phyloP scores from a whole-genome alignment of 2,113 vertebrate species.

The Tragelaphus strepsiceros region DNA sequence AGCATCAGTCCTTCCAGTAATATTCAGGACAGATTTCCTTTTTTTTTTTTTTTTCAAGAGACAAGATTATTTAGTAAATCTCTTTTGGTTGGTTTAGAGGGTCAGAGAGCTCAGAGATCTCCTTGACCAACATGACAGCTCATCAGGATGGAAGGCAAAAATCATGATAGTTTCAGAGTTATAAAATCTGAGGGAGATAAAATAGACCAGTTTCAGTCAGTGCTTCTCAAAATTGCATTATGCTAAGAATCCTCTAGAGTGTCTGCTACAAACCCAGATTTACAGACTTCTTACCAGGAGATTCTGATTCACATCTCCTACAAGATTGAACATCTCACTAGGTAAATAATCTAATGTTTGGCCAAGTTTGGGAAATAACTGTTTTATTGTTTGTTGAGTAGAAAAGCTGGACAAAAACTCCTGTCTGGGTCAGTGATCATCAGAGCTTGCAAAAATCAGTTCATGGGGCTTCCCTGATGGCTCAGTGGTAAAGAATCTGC shows the following conservation, averaged over 20 bases:
- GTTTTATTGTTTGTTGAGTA: not conserved
- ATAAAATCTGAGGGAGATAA: not conserved
- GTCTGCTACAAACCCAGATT: not conserved
- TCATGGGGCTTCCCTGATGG: not conserved
- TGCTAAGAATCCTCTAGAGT: not conserved
- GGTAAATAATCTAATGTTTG: not conserved
- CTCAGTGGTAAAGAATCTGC: not conserved
- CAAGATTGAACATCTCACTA: not conserved
- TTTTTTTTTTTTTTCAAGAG: not conserved
- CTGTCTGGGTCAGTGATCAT: not conserved
- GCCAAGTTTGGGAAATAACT: not conserved
- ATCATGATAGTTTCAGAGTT: not conserved
- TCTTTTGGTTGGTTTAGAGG: not conserved
- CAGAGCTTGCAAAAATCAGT: not conserved
- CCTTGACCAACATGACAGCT: not conserved
- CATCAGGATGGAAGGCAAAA: not conserved
- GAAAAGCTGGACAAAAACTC: not conserved
- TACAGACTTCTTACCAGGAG: not conserved
- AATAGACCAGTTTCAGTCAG: not conserved
- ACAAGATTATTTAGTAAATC: not conserved
- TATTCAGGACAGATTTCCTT: not conserved
- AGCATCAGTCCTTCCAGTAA: not conserved
- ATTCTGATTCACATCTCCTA: not conserved
- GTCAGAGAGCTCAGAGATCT: not conserved
- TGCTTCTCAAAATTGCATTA: not conserved